A percentile compares a stretch with the other conserved stretches of the same genome.
These are phyloP conservation scores for Menidia beryllina DNA, from an alignment of 2,113 vertebrate species.

Conservation along the genomic window DNA sequence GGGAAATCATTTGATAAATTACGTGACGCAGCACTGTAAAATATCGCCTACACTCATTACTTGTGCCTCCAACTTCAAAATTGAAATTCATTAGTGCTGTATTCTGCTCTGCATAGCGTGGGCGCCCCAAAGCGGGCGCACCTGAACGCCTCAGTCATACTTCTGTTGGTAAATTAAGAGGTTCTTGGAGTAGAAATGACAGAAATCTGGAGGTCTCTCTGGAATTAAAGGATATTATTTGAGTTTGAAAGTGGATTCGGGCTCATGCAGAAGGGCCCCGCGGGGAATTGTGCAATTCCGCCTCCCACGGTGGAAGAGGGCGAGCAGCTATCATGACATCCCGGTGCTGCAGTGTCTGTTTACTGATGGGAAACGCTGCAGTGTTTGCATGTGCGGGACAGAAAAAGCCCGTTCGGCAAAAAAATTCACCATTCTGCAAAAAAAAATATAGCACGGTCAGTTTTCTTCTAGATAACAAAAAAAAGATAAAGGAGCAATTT, in stretches of 20 bases:
- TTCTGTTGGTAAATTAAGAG: constrained; percentile 23
- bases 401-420: too few species aligned
- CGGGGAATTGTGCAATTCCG: constrained; percentile 38
- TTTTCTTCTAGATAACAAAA: too few species aligned
- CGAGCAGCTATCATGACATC: constrained; percentile 23
- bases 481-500: too few species aligned
- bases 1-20: neutral
- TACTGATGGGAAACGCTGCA: constrained; percentile 7
- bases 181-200: constrained; percentile 14
- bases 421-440: too few species aligned
- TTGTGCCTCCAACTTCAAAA: constrained; percentile 36
- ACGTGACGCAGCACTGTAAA: constrained; percentile 1
- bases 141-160: neutral
- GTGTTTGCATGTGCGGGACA: neutral
- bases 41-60: constrained; percentile 9
- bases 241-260: constrained; percentile 45
- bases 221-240: constrained; percentile 57
- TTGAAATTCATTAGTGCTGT: constrained; percentile 19
- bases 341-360: neutral
- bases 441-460: too few species aligned
- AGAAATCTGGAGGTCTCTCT: constrained; percentile 32
- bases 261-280: constrained; percentile 25
- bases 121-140: constrained; percentile 30
- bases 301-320: constrained; percentile 32
- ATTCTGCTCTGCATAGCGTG: constrained; percentile 29